Conservation (phyloP, 1,140 invertebrate species). For the Lineus longissimus region DNA sequence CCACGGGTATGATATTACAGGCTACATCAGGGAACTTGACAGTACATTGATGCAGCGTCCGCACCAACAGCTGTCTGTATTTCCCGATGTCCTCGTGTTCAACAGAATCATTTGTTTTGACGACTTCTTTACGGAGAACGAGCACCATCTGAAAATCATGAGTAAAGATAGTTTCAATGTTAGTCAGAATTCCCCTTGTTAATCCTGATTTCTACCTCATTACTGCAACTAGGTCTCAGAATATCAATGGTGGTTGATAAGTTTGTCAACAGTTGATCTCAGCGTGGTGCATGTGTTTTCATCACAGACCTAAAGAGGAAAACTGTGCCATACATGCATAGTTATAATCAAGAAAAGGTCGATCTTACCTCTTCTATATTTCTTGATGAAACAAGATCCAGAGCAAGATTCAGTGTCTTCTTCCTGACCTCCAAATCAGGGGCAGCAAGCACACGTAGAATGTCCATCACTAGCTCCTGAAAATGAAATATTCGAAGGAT, state of each 20-base stretch:
- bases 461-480: slow-evolving; percentile 94
- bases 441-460: slow-evolving; percentile 85
- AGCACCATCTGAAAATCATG: slow-evolving; percentile 71
- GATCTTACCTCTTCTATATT: slow-evolving; percentile 80
- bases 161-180: neutral
- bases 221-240: too few species aligned
- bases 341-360: too few species aligned
- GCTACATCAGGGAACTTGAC: slow-evolving; percentile 99
- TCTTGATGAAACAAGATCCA: slow-evolving; percentile 88
- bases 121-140: slow-evolving; percentile 76
- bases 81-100: slow-evolving; percentile 93
- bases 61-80: slow-evolving; percentile 91
- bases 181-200: too few species aligned
- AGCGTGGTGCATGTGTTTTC: too few species aligned
- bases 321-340: too few species aligned
- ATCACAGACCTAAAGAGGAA: too few species aligned
- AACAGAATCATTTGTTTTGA: slow-evolving; percentile 65
- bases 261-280: too few species aligned
- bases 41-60: slow-evolving; percentile 90
- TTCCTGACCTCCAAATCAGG: slow-evolving; percentile 88
- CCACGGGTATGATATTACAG: slow-evolving; percentile 81
- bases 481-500: slow-evolving; percentile 14
- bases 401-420: slow-evolving; percentile 78
- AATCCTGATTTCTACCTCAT: too few species aligned
- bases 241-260: too few species aligned